A percentile compares a stretch with the other conserved stretches of the same genome.
These are phyloP conservation scores for Hyposmocoma kahamanoa DNA, from an alignment of 1,140 invertebrate species.

Conservation along the genomic window DNA sequence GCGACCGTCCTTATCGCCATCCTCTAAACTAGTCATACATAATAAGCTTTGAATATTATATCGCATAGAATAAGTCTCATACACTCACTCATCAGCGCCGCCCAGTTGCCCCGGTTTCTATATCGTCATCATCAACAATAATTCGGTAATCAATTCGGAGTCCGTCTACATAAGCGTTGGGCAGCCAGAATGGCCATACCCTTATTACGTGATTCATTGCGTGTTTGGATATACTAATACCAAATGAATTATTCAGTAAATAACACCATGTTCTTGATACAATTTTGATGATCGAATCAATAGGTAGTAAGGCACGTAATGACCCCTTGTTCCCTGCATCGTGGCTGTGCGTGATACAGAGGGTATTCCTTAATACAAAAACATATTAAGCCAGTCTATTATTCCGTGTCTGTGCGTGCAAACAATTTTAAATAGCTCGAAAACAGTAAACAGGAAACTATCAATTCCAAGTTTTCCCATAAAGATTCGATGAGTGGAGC, in stretches of 20 bases:
- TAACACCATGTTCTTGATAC: slow-evolving; percentile 47
- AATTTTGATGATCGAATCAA: slow-evolving; percentile 45
- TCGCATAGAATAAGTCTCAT: slow-evolving; percentile 32
- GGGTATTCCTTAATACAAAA: slow-evolving; percentile 34
- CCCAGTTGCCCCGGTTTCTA: too few relatives aligned
- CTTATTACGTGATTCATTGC: slow-evolving; percentile 42
- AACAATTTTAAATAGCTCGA: slow-evolving; percentile 46
- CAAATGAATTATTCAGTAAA: slow-evolving; percentile 51
- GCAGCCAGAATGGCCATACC: slow-evolving; percentile 28
- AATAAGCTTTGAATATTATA: slow-evolving; percentile 54
- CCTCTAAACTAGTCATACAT: slow-evolving; percentile 71
- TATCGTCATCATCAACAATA: too few relatives aligned
- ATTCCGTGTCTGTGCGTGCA: slow-evolving; percentile 48
- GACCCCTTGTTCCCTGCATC: slow-evolving; percentile 42
- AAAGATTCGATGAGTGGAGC: slow-evolving; percentile 45
- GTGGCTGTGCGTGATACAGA: slow-evolving; percentile 58
- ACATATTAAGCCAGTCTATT: slow-evolving; percentile 34
- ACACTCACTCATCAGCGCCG: too few relatives aligned
- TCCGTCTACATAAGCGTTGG: slow-evolving; percentile 28
- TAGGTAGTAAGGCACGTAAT: slow-evolving; percentile 36
- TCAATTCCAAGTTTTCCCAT: slow-evolving; percentile 54
- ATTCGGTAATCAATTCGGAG: too few relatives aligned
- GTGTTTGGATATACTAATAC: slow-evolving; percentile 57
- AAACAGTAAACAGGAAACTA: slow-evolving; percentile 54
- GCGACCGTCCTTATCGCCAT: slow-evolving; percentile 72